These are phyloP conservation scores for Ptilonorhynchus violaceus DNA, from an alignment of 2,113 vertebrate genomes.

Conservation along the genomic window DNA sequence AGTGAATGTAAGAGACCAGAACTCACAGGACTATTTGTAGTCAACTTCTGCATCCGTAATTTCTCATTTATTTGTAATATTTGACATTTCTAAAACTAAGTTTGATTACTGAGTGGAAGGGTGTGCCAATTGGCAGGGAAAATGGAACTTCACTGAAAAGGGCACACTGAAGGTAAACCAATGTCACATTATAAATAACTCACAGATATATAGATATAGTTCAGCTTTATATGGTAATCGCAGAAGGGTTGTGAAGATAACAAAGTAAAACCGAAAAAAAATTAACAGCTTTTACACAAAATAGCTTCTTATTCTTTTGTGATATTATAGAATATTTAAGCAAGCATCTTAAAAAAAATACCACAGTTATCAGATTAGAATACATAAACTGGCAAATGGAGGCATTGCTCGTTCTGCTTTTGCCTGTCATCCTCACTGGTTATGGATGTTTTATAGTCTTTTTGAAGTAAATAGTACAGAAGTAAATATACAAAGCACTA, in stretches of 20 bases:
- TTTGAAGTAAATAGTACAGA: background rate
- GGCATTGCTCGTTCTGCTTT: background rate
- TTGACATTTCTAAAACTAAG: conserved; percentile 19
- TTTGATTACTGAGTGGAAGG: background rate
- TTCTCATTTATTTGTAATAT: background rate
- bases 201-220: background rate
- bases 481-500: background rate
- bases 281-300: background rate
- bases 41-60: background rate
- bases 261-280: background rate
- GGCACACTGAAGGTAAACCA: background rate
- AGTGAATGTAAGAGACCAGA: background rate
- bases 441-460: background rate
- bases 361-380: background rate
- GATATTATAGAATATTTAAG: background rate
- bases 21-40: background rate
- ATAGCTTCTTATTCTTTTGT: background rate
- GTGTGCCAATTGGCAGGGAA: background rate
- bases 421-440: background rate
- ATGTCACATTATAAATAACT: background rate
- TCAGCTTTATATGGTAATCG: background rate
- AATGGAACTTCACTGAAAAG: background rate
- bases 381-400: background rate
- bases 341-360: background rate
- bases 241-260: background rate